These are phyloP conservation scores for Pocillopora damicornis DNA, from an alignment of 64 coral and sea anemone species.

Conservation along the genomic window DNA sequence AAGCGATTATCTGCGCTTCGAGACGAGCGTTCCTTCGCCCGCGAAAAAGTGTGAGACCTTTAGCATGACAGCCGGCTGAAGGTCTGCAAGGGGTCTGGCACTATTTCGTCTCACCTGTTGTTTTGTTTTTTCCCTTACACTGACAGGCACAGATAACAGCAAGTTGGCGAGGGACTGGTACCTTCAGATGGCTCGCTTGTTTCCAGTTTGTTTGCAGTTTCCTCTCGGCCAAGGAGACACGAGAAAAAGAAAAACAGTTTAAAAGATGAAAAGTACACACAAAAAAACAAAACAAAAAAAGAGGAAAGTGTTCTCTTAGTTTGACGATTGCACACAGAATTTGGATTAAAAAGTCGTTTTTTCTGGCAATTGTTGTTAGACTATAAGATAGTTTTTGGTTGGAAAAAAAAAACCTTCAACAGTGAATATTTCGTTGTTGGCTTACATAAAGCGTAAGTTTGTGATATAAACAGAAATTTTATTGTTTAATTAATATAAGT, in stretches of 20 bases:
- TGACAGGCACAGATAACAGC: conserved; percentile 29
- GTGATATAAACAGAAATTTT: no score
- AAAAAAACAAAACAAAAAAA: background rate
- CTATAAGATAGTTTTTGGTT: background rate
- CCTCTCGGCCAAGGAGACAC: background rate
- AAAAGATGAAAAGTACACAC: no score
- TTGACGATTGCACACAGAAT: background rate
- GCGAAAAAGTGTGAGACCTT: no score
- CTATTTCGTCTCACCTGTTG: no score
- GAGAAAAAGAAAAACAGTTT: background rate
- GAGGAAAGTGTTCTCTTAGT: background rate
- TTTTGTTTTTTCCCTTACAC: background rate
- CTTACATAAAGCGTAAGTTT: no score
- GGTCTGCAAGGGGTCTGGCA: no score
- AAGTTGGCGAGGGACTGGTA: background rate
- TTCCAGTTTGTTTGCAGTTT: background rate
- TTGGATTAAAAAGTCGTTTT: background rate
- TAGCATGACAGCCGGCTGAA: no score
- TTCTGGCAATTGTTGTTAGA: background rate
- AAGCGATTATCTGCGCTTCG: no score
- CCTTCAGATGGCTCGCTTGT: background rate
- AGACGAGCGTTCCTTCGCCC: no score
- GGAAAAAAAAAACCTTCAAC: no score
- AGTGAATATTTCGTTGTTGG: no score
- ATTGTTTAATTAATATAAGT: no score